Evolutionary conservation across 2,888 invertebrate species (phyloP), one percentile per base, ranked within the genome.

Genomic region (Xestia ashworthii): DNA sequence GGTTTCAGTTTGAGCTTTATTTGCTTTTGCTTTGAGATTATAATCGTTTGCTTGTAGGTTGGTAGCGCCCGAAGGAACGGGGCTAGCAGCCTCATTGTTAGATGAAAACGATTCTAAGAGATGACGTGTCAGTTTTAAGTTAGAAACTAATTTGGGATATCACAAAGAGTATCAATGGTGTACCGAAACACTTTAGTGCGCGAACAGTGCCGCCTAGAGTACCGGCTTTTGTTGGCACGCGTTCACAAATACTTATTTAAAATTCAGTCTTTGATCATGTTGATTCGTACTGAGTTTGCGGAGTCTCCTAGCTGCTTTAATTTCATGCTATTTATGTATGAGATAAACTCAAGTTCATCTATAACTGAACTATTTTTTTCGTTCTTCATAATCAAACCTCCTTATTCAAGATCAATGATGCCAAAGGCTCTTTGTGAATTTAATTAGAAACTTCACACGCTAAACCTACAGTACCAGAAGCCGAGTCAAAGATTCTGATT

Each of bases 71-170:
- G 93, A 91, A 95, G 95, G 95, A 95, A 94, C 96, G 95, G 94
- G 94, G 95, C 91, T 92, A 92, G 92, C 91, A 91, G 92, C 91
- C 93, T 93, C 93, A 96, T 96, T 96, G 96, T 96, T 95, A 94
- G 93, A 91, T 92, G 95, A 95, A 95, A 95, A 94, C 94, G 95
- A 95, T 94, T 95, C 95, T 94, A 93, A 92, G 92, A 93, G 94
- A 96, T 96, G 96, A 96, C 96, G 92, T 89, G 95, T 92, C 94
- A 92, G 91, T 96, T 96, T 96, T 91, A 90, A 90, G 92, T 95
- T 92, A 90, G 95, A 96, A 96, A 96, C 96, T 96, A 96, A 96
- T 96, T 96, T 96, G 94, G 93, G 93, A 94, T 95, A 95, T 95
- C 94, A 96, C 96, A 96, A 95, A 95, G 95, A 94, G 93, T 93